Percentiles rank a stretch among this genome's conserved stretches.
phyloP scores from a whole-genome alignment of 2,113 vertebrate genomes.

The Chelonoidis abingdonii region DNA sequence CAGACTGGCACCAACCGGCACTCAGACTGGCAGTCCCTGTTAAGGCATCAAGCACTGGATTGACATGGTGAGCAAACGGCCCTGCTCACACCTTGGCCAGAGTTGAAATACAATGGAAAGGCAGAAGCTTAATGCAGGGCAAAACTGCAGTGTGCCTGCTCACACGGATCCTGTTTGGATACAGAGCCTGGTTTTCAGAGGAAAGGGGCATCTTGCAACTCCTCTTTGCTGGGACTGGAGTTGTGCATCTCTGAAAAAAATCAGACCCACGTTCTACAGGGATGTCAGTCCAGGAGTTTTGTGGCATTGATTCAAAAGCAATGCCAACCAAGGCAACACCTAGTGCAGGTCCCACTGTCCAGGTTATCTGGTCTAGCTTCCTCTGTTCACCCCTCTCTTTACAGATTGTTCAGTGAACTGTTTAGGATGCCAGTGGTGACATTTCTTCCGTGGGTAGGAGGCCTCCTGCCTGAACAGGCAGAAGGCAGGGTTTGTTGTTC shows the following conservation, averaged over 20 bases:
- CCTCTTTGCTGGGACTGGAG: background rate
- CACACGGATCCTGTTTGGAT: background rate
- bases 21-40: slow-evolving; percentile 7
- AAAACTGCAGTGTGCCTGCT: background rate
- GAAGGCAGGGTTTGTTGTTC: rapidly evolving
- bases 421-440: too few species aligned
- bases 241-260: rapidly evolving
- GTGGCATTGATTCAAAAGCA: rapidly evolving
- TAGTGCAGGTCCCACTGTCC: rapidly evolving
- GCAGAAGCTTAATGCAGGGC: background rate
- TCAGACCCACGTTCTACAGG: rapidly evolving
- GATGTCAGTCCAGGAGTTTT: background rate
- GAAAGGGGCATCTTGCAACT: background rate
- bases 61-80: slow-evolving; percentile 68
- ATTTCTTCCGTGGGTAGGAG: too few species aligned
- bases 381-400: background rate
- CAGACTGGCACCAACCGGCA: background rate
- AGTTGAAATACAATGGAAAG: slow-evolving; percentile 61
- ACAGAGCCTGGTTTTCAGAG: rapidly evolving
- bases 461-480: too few species aligned
- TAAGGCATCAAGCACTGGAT: background rate
- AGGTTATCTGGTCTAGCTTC: background rate
- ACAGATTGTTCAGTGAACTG: background rate
- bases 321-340: background rate
- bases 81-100: slow-evolving; percentile 62